These are phyloP conservation scores for Muntiacus reevesi DNA, from an alignment of 2,113 vertebrate species.

Conservation along the genomic window DNA sequence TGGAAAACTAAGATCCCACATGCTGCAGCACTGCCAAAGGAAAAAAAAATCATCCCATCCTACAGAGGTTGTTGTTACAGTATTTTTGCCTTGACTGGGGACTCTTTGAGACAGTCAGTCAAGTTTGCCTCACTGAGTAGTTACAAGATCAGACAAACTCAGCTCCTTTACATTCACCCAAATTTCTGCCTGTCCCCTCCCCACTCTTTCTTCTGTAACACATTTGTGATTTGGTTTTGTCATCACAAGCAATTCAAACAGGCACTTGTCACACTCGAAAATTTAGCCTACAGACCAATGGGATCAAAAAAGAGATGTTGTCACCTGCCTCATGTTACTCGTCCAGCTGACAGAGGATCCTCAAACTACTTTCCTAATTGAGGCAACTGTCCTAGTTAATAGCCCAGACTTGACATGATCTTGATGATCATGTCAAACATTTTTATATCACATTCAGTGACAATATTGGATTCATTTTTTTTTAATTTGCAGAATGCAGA, in stretches of 20 bases:
- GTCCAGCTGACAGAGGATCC: background rate
- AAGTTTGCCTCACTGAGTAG: background rate
- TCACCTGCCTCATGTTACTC: background rate
- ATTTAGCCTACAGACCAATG: background rate
- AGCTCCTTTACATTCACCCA: background rate
- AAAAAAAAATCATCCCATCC: background rate
- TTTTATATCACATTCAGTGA: background rate
- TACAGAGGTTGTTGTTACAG: background rate
- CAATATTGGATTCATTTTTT: background rate
- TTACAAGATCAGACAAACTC: background rate
- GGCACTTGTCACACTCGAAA: background rate
- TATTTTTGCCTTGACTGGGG: background rate
- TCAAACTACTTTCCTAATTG: background rate
- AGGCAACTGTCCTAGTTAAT: constrained; percentile 6
- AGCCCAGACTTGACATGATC: background rate
- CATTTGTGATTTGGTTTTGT: background rate
- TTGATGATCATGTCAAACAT: background rate
- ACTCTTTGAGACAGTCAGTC: background rate
- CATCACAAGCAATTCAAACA: background rate
- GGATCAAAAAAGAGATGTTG: background rate
- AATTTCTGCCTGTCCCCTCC: background rate
- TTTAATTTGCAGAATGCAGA: background rate
- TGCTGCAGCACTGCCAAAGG: background rate
- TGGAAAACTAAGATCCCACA: background rate
- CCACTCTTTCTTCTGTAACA: background rate